Evolutionary conservation across 37 sponge, comb jelly and placozoan genomes (phyloP).

Genomic region (Axinella damicornis): DNA sequence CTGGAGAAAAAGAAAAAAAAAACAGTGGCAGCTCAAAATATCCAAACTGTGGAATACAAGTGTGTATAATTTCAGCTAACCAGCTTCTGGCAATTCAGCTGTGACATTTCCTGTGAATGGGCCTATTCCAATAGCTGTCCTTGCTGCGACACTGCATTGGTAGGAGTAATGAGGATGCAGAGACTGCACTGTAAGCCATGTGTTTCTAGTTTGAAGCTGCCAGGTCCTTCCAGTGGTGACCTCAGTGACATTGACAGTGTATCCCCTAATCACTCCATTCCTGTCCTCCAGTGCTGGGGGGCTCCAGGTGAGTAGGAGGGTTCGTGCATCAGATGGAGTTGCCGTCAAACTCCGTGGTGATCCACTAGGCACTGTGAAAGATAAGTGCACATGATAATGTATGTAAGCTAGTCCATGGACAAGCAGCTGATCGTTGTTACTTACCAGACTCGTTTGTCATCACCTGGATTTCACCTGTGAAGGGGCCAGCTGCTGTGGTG

Average conservation of each 20-base stretch:
- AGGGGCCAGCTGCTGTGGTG: conserved; percentile 9
- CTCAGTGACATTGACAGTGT: neutral
- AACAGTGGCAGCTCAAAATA: no score
- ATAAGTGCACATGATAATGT: no score
- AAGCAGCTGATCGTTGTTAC: no score
- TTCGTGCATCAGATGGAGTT: neutral
- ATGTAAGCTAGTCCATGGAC: no score
- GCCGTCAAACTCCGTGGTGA: neutral
- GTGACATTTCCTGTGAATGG: neutral
- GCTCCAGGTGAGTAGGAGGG: conserved; percentile 5
- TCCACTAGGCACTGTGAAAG: conserved; percentile 13
- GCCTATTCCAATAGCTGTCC: no score
- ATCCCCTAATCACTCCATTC: conserved; percentile 35
- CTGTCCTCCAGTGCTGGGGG: conserved; percentile 28
- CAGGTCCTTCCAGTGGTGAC: neutral
- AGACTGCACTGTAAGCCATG: neutral
- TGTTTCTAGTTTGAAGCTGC: neutral
- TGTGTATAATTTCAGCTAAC: no score
- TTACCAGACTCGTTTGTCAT: conserved; percentile 14
- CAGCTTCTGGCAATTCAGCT: no score
- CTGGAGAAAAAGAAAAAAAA: neutral
- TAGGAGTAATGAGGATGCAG: neutral
- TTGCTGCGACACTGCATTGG: no score
- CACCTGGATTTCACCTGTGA: neutral
- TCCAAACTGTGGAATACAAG: no score